Conservation (phyloP, 2,797 vertebrate species). For the Oreochromis grahami region DNA sequence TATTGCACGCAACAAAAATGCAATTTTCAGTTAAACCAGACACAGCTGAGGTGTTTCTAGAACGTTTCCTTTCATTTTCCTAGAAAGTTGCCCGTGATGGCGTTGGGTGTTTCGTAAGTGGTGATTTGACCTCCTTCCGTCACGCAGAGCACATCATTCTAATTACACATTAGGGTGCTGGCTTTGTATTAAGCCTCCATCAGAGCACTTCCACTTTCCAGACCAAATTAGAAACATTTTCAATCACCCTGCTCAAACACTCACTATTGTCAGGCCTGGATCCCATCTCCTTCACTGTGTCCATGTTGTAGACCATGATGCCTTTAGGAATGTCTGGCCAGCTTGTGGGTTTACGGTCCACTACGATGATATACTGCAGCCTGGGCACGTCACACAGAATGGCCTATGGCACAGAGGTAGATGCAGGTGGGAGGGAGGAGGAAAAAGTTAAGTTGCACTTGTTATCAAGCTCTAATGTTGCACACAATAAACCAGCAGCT, state of each 20-base stretch:
- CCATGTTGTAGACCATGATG: conserved; percentile 88
- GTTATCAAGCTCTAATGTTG: neutral
- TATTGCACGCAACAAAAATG: neutral
- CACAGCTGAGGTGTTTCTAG: neutral
- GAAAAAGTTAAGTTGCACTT: neutral
- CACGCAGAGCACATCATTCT: conserved; percentile 22
- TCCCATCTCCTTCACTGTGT: conserved; percentile 88
- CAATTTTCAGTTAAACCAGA: neutral
- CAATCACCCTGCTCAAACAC: conserved; percentile 49
- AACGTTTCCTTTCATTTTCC: neutral
- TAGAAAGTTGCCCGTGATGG: neutral
- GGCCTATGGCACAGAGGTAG: conserved; percentile 68
- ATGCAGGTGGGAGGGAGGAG: neutral
- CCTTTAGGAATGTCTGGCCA: conserved; percentile 87
- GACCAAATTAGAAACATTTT: conserved; percentile 57
- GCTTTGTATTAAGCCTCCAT: conserved; percentile 41
- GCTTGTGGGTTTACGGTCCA: conserved; percentile 83
- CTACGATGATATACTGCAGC: conserved; percentile 88
- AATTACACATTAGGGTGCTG: conserved; percentile 37
- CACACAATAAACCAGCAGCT: neutral
- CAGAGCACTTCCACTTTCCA: conserved; percentile 14
- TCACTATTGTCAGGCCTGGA: conserved; percentile 80
- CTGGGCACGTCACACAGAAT: conserved; percentile 88
- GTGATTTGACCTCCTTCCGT: neutral
- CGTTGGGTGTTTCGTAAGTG: neutral